Base-by-base conservation (phyloP, 1,140 invertebrate species). In the Mycetomoellerius zeteki region DNA sequence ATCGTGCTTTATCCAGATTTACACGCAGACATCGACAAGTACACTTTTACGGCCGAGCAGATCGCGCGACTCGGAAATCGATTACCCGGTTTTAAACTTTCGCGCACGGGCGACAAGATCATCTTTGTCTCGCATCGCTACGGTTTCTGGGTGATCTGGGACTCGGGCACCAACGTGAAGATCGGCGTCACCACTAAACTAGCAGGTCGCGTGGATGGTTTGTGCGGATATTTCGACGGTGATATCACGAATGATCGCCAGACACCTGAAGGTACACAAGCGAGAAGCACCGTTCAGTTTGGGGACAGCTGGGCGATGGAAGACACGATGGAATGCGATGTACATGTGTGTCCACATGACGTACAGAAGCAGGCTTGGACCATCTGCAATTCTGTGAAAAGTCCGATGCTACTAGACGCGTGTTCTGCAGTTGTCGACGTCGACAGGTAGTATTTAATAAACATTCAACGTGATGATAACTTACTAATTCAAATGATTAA, bases 191-290 rank as follows among this genome's bases (percentile, higher is more conserved):
- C 96, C 0, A 96, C 96, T n/a, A 96, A 96, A 88, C 95, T 97
- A 52, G 90, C 94, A 47, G 94, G 96, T 3, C 94, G 96, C 69
- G 96, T 98, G 0, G 97, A 98, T 91, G 98, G 98, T 1, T 91
- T 98, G 1, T 98, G 98, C 91, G 98, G 98, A 4, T 97, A 96
- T 78, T 98, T 97, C 92, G 97, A 98, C 94, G 96, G 96, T 0
- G 94, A 96, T 43, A 78, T 93, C 0, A 87, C 90, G 30, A 97
- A 98, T 92, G 98, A 98, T 91, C 97, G 96, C 67, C 95, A 96
- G 14, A 96, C 96, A 85, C 97, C 98, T 0, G 96, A 97, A 92
- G 98, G 97, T 1, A 93, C 89, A 27, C 88, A 96, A 14, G 96
- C 97, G 3, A 91, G 94, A n/a, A 96, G 96, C 14, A 97, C 96